These are phyloP conservation scores for Monochamus saltuarius DNA, from an alignment of 1,140 invertebrate genomes.

Conservation along the genomic window DNA sequence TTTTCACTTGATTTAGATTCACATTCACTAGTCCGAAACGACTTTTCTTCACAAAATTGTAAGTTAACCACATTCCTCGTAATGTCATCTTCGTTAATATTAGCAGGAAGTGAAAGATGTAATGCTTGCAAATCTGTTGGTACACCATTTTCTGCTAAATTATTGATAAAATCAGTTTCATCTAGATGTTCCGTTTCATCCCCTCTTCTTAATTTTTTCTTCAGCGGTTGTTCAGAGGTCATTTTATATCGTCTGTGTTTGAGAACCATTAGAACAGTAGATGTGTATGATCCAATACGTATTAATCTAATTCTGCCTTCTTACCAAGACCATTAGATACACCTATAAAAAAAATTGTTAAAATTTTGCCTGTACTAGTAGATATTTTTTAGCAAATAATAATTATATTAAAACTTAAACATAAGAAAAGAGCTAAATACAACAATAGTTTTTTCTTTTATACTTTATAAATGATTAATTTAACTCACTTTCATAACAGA, in stretches of 20 bases:
- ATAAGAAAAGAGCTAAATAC: background rate
- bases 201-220: constrained; percentile 70
- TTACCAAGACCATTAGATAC: background rate
- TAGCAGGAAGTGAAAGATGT: constrained; percentile 43
- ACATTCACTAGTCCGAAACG: constrained; percentile 39
- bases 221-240: constrained; percentile 71
- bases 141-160: constrained; percentile 37
- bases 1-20: constrained; percentile 31
- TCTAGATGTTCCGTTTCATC: constrained; percentile 58
- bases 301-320: constrained; percentile 7
- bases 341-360: constrained; percentile 16
- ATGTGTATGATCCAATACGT: constrained; percentile 1
- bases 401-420: background rate
- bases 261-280: constrained; percentile 49
- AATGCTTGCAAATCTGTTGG: constrained; percentile 39
- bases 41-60: constrained; percentile 30
- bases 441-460: background rate
- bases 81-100: constrained; percentile 45
- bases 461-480: background rate
- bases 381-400: background rate
- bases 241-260: constrained; percentile 50
- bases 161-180: constrained; percentile 53
- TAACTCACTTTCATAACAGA: constrained; percentile 22
- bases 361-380: too few species aligned
- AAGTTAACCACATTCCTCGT: constrained; percentile 38